Conservation (phyloP, 2,797 vertebrate species). For the Cryptoblepharus egeriae region DNA sequence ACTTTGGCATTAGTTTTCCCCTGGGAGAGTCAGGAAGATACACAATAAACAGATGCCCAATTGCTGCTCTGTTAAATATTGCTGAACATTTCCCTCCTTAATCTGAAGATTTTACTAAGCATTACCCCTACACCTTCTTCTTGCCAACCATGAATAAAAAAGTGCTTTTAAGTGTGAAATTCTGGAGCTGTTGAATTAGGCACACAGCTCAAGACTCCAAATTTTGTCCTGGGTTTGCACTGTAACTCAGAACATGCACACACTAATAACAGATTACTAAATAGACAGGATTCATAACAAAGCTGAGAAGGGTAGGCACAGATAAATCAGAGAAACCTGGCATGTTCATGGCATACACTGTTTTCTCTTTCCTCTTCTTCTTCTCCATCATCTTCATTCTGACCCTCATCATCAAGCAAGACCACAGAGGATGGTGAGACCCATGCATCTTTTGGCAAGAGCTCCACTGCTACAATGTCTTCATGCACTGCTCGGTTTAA, state of each 20-base stretch:
- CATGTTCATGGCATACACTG: slow-evolving; percentile 72
- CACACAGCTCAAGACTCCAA: background rate
- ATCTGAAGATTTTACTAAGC: background rate
- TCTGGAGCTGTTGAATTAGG: background rate
- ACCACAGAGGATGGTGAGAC: slow-evolving; percentile 90
- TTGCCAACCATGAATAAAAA: background rate
- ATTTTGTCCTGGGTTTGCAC: background rate
- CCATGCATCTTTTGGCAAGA: slow-evolving; percentile 87
- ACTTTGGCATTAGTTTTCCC: too few relatives aligned
- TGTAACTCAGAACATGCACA: background rate
- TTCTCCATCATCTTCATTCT: slow-evolving; percentile 84
- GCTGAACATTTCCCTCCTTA: background rate
- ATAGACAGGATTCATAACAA: background rate
- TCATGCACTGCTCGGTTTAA: slow-evolving; percentile 94
- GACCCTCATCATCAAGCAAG: slow-evolving; percentile 88
- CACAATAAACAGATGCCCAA: background rate
- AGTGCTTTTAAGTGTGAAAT: background rate
- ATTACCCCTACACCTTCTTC: too few relatives aligned
- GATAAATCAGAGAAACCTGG: background rate
- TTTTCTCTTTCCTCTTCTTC: slow-evolving; percentile 87
- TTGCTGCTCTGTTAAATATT: background rate
- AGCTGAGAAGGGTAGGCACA: background rate
- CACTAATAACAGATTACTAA: background rate
- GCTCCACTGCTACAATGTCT: slow-evolving; percentile 92
- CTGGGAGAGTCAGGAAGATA: background rate